These are phyloP conservation scores for Rhynchotus rufescens DNA, from an alignment of 2,797 vertebrate genomes.

Conservation along the genomic window DNA sequence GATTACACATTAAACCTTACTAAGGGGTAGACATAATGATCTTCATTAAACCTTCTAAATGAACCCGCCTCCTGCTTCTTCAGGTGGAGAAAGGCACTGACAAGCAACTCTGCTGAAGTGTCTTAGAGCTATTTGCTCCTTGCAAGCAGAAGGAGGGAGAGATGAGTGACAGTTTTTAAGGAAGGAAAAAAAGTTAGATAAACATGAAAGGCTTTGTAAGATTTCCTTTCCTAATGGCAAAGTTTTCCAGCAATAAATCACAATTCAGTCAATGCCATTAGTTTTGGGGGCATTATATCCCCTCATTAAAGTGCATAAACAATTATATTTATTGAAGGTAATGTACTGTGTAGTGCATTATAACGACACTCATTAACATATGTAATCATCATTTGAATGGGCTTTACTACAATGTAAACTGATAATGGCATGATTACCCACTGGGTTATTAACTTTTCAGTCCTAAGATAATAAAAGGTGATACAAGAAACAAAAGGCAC, in stretches of 20 bases:
- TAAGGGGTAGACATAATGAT: slow-evolving; percentile 84
- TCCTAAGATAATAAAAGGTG: slow-evolving; percentile 86
- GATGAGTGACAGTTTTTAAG: slow-evolving; percentile 80
- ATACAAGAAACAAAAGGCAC: slow-evolving; percentile 79
- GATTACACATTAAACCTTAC: slow-evolving; percentile 83
- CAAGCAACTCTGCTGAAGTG: slow-evolving; percentile 67
- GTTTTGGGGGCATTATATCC: slow-evolving; percentile 90
- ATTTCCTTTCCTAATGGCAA: slow-evolving; percentile 82
- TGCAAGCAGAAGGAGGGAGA: slow-evolving; percentile 72
- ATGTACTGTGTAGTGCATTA: slow-evolving; percentile 95
- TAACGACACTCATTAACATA: slow-evolving; percentile 92
- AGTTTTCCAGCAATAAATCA: slow-evolving; percentile 87
- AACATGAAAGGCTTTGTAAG: slow-evolving; percentile 79
- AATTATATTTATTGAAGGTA: slow-evolving; percentile 93
- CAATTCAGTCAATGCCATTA: slow-evolving; percentile 94
- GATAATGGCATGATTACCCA: slow-evolving; percentile 86
- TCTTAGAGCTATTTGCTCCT: slow-evolving; percentile 78
- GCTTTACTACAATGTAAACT: slow-evolving; percentile 87
- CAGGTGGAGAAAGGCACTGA: slow-evolving; percentile 80
- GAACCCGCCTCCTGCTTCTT: slow-evolving; percentile 83
- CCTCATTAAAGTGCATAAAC: slow-evolving; percentile 95
- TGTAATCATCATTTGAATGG: slow-evolving; percentile 88
- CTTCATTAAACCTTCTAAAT: slow-evolving; percentile 83
- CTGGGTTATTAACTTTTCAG: slow-evolving; percentile 87
- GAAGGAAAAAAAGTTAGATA: slow-evolving; percentile 75